Evolutionary conservation across 2,888 invertebrate genomes (phyloP), one percentile per base, ranked within the genome.

Genomic region (Apodemia zela): DNA sequence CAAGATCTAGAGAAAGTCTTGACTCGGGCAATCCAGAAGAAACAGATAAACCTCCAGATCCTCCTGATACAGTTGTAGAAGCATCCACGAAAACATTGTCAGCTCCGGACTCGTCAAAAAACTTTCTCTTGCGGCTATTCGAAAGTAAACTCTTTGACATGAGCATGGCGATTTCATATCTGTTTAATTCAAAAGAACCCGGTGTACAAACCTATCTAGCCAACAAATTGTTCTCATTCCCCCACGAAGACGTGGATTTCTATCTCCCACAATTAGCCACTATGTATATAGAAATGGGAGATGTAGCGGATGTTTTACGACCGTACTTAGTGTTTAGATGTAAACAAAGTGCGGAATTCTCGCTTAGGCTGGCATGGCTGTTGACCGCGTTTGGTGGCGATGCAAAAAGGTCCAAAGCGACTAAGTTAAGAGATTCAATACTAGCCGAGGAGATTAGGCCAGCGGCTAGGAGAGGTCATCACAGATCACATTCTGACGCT

Each of bases 261-360:
- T 99, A 99, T 91, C 94, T 99, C 82, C 99, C 99, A 60, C 99
- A 99, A 89, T 91, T 99, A 79, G 96, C 99, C 78, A 98, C 98
- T 78, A 98, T 99, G 97, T 99, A 99, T 85, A 97, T 99, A 87
- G 98, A 99, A 92, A 98, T 98, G 95, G 96, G 96, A 77, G 99
- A 99, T 82, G 95, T 99, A 72, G 99, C 99, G 63, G 99, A 99
- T 92, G 87, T 92, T 71, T 77, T 92, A 70, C 80, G 82, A 71
- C 92, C 92, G 59, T 92, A 92, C 77, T 79, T 92, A 74, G 89
- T 91, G 76, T 76, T 86, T 76, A 81, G 92, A 82, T 99, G 99
- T 93, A 94, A 98, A 77, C 95, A 96, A 83, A 98, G 98, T 71
- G 97, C 97, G 66, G 98, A 99, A 91, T 99, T 99, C 88, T 98